Evolutionary conservation across 2,888 invertebrate genomes (phyloP).

Genomic region (Amitus sp.): DNA sequence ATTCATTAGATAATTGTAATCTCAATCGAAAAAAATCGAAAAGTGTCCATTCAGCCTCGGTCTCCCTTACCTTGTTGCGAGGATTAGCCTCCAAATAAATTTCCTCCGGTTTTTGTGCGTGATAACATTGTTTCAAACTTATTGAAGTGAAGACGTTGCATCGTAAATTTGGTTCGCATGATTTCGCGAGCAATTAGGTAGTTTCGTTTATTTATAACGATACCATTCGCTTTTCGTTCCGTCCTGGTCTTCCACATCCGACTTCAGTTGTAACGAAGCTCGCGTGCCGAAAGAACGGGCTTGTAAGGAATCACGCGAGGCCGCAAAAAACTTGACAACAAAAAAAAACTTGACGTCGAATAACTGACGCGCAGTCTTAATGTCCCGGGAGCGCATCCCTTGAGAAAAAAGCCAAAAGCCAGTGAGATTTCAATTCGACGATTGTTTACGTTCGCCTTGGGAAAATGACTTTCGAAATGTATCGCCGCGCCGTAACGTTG

Average conservation of each 20-base stretch:
- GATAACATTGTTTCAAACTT: too few species aligned
- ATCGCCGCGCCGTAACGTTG: neutral
- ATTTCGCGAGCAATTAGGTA: conserved; percentile 25
- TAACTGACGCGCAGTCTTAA: conserved; percentile 35
- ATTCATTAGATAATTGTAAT: too few species aligned
- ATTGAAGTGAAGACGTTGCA: too few species aligned
- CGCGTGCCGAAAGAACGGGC: conserved; percentile 33
- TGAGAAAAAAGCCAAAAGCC: neutral
- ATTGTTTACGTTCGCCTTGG: neutral
- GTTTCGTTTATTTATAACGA: conserved; percentile 37
- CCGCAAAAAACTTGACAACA: too few species aligned
- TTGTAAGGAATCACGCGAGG: conserved; percentile 37
- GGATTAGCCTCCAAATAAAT: too few species aligned
- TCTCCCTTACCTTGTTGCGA: too few species aligned
- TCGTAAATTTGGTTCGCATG: too few species aligned
- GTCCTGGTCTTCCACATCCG: conserved; percentile 35
- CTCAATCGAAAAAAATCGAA: too few species aligned
- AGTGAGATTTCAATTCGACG: neutral
- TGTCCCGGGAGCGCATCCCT: conserved; percentile 20
- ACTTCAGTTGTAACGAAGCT: conserved; percentile 29
- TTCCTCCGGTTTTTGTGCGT: too few species aligned
- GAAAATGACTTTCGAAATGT: neutral
- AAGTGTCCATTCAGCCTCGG: too few species aligned
- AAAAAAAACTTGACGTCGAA: too few species aligned
- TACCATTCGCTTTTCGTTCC: conserved; percentile 28